Evolutionary conservation across 2,888 invertebrate species (phyloP).

Genomic region (Amphipoea oculea): DNA sequence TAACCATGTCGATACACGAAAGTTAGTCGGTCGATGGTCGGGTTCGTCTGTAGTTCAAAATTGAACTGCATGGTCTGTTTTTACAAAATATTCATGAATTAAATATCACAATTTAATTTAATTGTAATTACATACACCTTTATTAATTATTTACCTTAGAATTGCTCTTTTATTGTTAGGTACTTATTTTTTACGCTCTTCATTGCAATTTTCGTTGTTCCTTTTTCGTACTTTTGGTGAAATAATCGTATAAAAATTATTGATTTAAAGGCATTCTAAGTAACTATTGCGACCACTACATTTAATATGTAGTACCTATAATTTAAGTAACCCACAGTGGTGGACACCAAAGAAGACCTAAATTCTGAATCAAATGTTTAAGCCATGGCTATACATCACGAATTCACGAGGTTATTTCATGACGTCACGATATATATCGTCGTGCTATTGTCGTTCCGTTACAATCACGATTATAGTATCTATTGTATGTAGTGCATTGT

Average conservation of each 20-base stretch:
- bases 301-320: not conserved
- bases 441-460: slow-evolving; percentile 18
- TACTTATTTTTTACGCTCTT: not conserved
- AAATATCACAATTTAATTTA: too few species aligned
- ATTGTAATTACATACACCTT: not conserved
- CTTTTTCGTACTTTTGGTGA: not conserved
- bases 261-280: too few species aligned
- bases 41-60: not conserved
- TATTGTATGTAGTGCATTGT: slow-evolving; percentile 23
- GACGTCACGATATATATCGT: slow-evolving; percentile 20
- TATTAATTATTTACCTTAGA: not conserved
- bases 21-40: not conserved
- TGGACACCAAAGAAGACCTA: not conserved
- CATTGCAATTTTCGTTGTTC: not conserved
- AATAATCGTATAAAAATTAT: too few species aligned
- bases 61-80: not conserved
- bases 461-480: slow-evolving; percentile 26
- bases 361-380: not conserved
- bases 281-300: too few species aligned
- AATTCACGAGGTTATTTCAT: not conserved
- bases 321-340: not conserved
- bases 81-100: not conserved
- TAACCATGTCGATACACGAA: not conserved
- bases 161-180: not conserved
- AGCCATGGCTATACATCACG: not conserved